Evolutionary conservation across 2,888 invertebrate genomes (phyloP).

Genomic region (Torymus texanus): DNA sequence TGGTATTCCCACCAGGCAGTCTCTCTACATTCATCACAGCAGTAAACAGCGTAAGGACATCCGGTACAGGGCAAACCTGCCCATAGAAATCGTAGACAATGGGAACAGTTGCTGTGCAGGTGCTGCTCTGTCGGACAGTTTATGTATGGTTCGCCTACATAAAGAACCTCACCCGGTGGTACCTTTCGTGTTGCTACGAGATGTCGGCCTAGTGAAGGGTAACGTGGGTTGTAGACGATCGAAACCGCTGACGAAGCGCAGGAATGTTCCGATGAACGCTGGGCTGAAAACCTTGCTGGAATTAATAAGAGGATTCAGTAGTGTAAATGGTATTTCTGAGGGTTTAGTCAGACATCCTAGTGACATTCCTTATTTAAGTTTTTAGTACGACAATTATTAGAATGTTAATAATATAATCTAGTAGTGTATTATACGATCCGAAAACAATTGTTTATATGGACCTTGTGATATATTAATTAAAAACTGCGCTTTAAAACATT

Average conservation of each 20-base stretch:
- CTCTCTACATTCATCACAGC: slow-evolving; percentile 1
- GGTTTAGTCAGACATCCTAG: too few species aligned
- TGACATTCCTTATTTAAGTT: too few species aligned
- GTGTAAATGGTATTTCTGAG: too few species aligned
- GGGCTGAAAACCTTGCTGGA: background rate
- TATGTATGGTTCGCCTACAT: slow-evolving; percentile 24
- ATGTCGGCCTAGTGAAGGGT: slow-evolving; percentile 28
- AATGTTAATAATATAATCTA: too few species aligned
- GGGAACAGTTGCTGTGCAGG: slow-evolving; percentile 44
- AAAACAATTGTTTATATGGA: too few species aligned
- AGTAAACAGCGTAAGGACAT: slow-evolving; percentile 42
- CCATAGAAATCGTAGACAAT: slow-evolving; percentile 50
- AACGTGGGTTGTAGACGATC: background rate
- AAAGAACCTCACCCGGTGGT: slow-evolving; percentile 35
- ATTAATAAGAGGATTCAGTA: too few species aligned
- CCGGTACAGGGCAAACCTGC: slow-evolving; percentile 26
- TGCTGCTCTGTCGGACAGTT: slow-evolving; percentile 8
- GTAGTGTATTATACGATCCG: too few species aligned
- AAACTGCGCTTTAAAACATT: too few species aligned
- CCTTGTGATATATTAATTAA: too few species aligned
- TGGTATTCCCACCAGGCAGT: slow-evolving; percentile 36
- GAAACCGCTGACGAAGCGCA: background rate
- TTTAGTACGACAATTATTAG: too few species aligned
- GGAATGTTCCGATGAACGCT: slow-evolving; percentile 11
- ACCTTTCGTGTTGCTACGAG: slow-evolving; percentile 25